Evolutionary conservation across 2,888 invertebrate genomes (phyloP).

Genomic region (Panopea generosa): DNA sequence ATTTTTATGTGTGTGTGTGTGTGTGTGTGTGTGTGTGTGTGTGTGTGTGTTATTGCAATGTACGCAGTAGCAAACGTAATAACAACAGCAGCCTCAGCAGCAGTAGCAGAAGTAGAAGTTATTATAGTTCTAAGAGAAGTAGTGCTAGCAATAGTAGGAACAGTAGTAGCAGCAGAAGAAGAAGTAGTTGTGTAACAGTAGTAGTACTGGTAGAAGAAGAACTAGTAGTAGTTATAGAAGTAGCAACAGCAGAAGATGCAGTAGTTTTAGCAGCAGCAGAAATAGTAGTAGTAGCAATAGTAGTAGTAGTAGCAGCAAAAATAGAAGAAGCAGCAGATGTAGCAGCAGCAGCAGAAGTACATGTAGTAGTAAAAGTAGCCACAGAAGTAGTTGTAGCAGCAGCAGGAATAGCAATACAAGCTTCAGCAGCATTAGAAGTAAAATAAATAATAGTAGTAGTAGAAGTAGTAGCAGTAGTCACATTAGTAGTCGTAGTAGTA

Average conservation of each 20-base stretch:
- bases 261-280: too few relatives aligned
- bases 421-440: slow-evolving; percentile 1
- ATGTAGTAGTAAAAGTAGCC: slow-evolving; percentile 3
- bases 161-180: slow-evolving; percentile 6
- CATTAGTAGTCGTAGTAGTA: too few relatives aligned
- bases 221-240: too few relatives aligned
- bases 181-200: too few relatives aligned
- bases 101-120: slow-evolving; percentile 7
- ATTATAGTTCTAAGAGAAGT: not conserved
- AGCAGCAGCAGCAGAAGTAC: slow-evolving; percentile 5
- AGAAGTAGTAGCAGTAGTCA: not conserved
- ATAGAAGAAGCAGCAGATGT: slow-evolving; percentile 1
- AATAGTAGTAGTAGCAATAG: slow-evolving; percentile 8
- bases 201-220: slow-evolving; percentile 6
- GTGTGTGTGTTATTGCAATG: too few relatives aligned
- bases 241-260: too few relatives aligned
- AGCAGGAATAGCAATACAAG: slow-evolving; percentile 2
- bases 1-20: too few relatives aligned
- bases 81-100: not conserved
- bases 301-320: slow-evolving; percentile 6
- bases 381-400: slow-evolving; percentile 5
- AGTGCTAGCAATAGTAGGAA: slow-evolving; percentile 1
- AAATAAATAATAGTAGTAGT: not conserved
- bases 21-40: too few relatives aligned
- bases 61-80: too few relatives aligned